Conservation (phyloP, 2,797 vertebrate genomes). For the Bryconaethiops microstoma region DNA sequence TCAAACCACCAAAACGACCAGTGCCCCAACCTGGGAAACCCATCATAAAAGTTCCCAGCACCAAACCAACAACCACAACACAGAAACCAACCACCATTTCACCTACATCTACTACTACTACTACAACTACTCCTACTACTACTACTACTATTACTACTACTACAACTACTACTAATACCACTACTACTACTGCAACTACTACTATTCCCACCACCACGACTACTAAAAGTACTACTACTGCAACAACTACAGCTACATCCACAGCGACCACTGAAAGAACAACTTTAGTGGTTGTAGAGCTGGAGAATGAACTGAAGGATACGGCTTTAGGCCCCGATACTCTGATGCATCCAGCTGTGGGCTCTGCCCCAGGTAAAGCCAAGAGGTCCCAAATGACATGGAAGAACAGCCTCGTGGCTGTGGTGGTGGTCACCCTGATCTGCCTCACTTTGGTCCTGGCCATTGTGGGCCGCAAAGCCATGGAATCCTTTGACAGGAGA, state of each 20-base stretch:
- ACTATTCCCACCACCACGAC: neutral
- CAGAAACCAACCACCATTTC: neutral
- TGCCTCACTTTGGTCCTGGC: slow-evolving; percentile 79
- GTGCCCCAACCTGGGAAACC: slow-evolving; percentile 57
- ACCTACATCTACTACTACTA: neutral
- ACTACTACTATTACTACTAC: slow-evolving; percentile 10
- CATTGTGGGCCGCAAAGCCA: slow-evolving; percentile 81
- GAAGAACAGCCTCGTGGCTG: slow-evolving; percentile 81
- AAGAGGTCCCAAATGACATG: slow-evolving; percentile 59
- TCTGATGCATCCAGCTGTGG: neutral
- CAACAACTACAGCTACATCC: slow-evolving; percentile 10
- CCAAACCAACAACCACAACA: slow-evolving; percentile 1
- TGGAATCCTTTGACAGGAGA: slow-evolving; percentile 84
- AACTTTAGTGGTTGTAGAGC: slow-evolving; percentile 22
- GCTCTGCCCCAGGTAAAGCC: slow-evolving; percentile 30
- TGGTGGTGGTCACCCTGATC: slow-evolving; percentile 83
- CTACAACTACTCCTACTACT: neutral
- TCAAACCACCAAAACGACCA: slow-evolving; percentile 64
- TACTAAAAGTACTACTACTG: slow-evolving; percentile 8
- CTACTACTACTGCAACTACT: neutral
- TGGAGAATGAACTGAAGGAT: slow-evolving; percentile 35
- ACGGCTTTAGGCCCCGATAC: neutral
- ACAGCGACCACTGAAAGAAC: slow-evolving; percentile 32
- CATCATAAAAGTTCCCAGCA: slow-evolving; percentile 30
- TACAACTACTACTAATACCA: neutral